A percentile compares a stretch with the other conserved stretches of the same genome.
phyloP scores from a whole-genome alignment of 2,113 vertebrate genomes.

The Mirza zaza region DNA sequence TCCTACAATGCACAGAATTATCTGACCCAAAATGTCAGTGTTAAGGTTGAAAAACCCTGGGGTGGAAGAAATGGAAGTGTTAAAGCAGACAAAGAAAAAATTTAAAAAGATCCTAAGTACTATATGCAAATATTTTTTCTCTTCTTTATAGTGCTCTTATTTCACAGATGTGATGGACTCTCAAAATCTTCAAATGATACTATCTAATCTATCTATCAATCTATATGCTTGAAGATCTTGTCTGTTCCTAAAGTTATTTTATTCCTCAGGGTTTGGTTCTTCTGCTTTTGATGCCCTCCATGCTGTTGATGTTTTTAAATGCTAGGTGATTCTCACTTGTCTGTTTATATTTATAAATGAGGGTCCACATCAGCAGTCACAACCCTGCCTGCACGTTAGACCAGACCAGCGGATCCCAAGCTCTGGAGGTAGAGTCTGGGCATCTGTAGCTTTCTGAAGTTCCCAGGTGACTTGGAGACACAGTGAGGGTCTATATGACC shows the following conservation, averaged over 20 bases:
- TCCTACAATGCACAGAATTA: background rate
- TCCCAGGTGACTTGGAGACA: background rate
- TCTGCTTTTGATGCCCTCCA: background rate
- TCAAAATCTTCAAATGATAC: slow-evolving; percentile 3
- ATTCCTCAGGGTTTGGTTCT: background rate
- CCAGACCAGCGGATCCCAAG: background rate
- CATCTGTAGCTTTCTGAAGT: background rate
- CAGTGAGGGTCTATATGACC: background rate
- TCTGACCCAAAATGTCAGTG: background rate
- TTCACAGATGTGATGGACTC: background rate
- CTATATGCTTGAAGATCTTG: background rate
- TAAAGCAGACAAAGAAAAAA: background rate
- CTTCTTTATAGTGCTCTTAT: background rate
- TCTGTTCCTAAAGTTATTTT: background rate
- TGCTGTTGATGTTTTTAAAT: background rate
- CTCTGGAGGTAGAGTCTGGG: background rate
- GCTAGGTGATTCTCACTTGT: background rate
- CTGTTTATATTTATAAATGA: background rate
- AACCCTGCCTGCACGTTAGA: background rate
- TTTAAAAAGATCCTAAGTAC: background rate
- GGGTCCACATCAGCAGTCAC: background rate
- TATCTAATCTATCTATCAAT: background rate
- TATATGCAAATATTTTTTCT: background rate
- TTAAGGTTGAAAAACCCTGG: background rate
- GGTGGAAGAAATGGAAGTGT: background rate